Evolutionary conservation across 2,797 vertebrate species (phyloP).

Genomic region (Coregonus ussuriensis): DNA sequence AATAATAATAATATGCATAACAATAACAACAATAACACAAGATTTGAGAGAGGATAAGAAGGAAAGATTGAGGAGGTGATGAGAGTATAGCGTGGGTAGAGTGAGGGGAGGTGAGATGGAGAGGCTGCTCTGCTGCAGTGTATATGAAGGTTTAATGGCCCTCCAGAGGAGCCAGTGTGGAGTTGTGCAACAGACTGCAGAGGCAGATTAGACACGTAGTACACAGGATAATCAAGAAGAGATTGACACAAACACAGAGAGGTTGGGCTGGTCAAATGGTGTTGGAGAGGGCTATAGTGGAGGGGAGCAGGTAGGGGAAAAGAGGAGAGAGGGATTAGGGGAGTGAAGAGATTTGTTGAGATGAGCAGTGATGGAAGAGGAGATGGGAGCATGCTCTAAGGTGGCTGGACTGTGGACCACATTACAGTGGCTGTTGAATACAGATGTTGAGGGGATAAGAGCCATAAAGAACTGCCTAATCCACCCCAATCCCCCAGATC

Average conservation of each 20-base stretch:
- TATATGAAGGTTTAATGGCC: conserved; percentile 4
- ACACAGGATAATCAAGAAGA: not conserved
- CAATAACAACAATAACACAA: too few species aligned
- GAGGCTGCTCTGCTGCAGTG: not conserved
- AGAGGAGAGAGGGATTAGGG: not conserved
- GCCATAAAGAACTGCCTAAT: not conserved
- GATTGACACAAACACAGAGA: not conserved
- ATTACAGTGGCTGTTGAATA: conserved; percentile 29
- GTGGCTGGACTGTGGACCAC: too few species aligned
- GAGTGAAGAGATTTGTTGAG: not conserved
- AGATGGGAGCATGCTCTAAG: conserved; percentile 2
- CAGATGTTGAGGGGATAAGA: conserved; percentile 62
- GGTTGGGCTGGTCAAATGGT: not conserved
- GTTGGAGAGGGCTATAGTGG: not conserved
- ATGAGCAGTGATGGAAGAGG: conserved; percentile 36
- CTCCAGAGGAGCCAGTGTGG: not conserved
- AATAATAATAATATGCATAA: too few species aligned
- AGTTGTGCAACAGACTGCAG: not conserved
- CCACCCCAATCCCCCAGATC: conserved; percentile 28
- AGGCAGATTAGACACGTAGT: not conserved
- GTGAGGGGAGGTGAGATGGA: not conserved
- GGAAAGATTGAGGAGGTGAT: not conserved
- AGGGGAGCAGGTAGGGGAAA: too few species aligned
- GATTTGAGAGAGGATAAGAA: not conserved
- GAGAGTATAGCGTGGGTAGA: too few species aligned